Percentiles rank a stretch among this genome's conserved stretches.
phyloP scores from a whole-genome alignment of 2,113 vertebrate genomes.

The Tursiops truncatus region DNA sequence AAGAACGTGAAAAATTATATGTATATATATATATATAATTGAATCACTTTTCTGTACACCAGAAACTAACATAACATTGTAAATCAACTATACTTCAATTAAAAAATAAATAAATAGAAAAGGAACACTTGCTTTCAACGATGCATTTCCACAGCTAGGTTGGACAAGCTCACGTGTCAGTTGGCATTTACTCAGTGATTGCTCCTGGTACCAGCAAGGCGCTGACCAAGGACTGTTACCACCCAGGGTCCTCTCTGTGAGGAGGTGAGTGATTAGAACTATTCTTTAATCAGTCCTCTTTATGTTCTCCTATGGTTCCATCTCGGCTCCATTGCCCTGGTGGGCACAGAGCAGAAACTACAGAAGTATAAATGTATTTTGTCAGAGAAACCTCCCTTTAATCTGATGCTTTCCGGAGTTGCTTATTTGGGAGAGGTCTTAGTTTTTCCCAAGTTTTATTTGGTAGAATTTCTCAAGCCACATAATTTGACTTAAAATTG shows the following conservation, averaged over 20 bases:
- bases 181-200: background rate
- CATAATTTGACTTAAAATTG: slow-evolving; percentile 18
- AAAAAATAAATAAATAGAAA: background rate
- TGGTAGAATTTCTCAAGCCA: background rate
- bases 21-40: background rate
- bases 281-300: background rate
- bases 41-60: background rate
- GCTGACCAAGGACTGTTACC: background rate
- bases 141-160: background rate
- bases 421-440: background rate
- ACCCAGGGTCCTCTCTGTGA: background rate
- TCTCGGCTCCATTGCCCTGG: background rate
- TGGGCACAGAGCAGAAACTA: background rate
- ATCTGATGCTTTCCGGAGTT: background rate
- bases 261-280: background rate
- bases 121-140: background rate
- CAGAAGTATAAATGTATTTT: background rate
- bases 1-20: background rate
- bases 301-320: background rate
- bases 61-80: background rate
- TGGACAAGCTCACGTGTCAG: background rate
- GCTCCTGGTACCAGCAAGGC: background rate
- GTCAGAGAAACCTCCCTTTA: background rate
- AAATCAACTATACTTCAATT: background rate
- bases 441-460: slow-evolving; percentile 1